Evolutionary conservation across 2,888 invertebrate genomes (phyloP), one percentile per base, ranked within the genome.

Genomic region (Aspidiotus rigidus): DNA sequence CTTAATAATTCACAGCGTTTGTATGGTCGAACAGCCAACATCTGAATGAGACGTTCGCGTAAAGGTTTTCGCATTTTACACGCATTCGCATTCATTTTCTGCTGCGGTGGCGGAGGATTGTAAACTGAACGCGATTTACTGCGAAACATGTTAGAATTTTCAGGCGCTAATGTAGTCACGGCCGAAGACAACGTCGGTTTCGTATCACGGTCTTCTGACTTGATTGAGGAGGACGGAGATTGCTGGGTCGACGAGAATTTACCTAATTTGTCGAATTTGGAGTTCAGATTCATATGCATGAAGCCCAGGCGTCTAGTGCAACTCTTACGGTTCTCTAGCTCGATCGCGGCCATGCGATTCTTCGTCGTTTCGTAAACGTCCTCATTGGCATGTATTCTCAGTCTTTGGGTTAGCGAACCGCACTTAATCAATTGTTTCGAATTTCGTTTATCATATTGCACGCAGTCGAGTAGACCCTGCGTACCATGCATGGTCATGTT

Each of bases 331-430:
- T 88, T 90, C 80, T 89, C 90, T 79, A 94, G 91, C 79, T 93
- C 92, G 74, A 89, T 91, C 77, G 87, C 86, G 76, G 90, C 91
- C 90, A 96, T 93, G 76, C 91, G 87, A 79, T 90, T 87, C 80
- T 88, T 85, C 74, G 96, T 96, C 75, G 89, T 87, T 80, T 92
- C 92, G 81, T 95, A 96, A 71, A 93, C 90, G 83, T 96, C 95
- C 77, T 95, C 95, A 77, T 93, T 95, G 76, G 96, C 96, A 78
- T 90, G 90, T 75, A 96, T 89, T 73, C 92, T 87, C 85, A 96
- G 89, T 79, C 90, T 90, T 78, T 88, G 85, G 75, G 88, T 87
- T 80, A 96, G 83, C 74, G 89, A 84, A 74, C 95, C 96, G 80
- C 93, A 72, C 69, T 73, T 73, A 69, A 75, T 74, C 70, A 75